Conservation (phyloP, 2,113 vertebrate species). For the Crotalus helleri region DNA sequence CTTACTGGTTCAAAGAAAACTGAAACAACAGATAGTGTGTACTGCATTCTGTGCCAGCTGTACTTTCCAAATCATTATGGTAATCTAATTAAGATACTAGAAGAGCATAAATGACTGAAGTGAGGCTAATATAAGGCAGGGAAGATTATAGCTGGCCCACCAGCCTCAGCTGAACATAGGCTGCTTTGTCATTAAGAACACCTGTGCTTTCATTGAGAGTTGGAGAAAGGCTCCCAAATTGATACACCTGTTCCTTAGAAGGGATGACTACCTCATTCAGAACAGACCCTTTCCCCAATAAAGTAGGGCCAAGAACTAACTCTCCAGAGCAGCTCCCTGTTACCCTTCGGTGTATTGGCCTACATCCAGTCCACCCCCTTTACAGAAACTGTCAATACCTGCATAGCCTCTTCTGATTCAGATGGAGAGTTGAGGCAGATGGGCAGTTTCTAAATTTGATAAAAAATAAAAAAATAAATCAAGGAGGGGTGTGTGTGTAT, state of each 20-base stretch:
- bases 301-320: not conserved
- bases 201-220: not conserved
- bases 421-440: not conserved
- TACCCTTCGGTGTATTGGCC: not conserved
- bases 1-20: not conserved
- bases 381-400: not conserved
- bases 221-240: not conserved
- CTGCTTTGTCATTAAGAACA: not conserved
- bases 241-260: not conserved
- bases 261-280: not conserved
- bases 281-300: not conserved
- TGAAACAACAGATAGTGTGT: not conserved
- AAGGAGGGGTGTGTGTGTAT: too few species aligned
- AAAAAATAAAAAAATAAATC: too few species aligned
- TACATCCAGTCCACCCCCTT: not conserved
- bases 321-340: not conserved
- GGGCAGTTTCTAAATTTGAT: too few species aligned
- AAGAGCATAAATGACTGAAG: not conserved
- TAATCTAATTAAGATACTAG: not conserved
- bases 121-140: not conserved
- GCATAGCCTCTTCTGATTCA: not conserved
- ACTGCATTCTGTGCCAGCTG: not conserved
- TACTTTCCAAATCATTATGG: not conserved
- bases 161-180: not conserved
- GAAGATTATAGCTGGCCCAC: not conserved